Base-by-base conservation (phyloP, 2,888 invertebrate species). In the Drosophila aldrichi region DNA sequence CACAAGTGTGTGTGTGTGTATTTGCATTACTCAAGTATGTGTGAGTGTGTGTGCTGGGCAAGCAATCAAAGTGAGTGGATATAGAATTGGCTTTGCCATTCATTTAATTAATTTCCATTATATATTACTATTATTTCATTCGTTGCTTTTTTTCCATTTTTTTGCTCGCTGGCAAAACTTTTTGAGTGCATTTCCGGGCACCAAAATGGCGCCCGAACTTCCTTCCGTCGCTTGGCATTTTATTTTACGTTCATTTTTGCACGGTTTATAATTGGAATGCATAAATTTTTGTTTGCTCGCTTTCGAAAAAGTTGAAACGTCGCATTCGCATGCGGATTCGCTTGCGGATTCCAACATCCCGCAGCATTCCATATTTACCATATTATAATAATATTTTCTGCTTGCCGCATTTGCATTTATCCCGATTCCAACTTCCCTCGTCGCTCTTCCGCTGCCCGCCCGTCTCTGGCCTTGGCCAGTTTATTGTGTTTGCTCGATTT, bases 361-460 rank as follows among this genome's bases (percentile, higher is more conserved):
- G 49, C 43, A 12, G 43, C 49, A 69, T 72, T 79, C 66, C 60
- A 65, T 84, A 83, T 89, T 89, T 89, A 89, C 76, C 86, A 86
- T 82, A 89, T 81, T 79, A 87, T 77, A 79, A 88, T 88, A 89
- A 82, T 89, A 88, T 79, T 89, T 87, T 81, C 77, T 70, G 69
- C 82, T 75, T 69, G 73, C 69, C 77, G 73, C 74, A 81, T 84
- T 87, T 89, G 79, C 89, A 89, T 85, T 85, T 79, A 79, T 88
- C 77, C 74, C 88, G 78, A 70, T 74, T 57, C 62, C 70, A 63
- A 40, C 32, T 58, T 38, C 52, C 55, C 56, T 58, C 32, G 56
- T 38, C 52, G 52, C 56, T 58, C 66, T 52, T 46, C 52, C 51
- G 44, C 66, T 52, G 43, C 52, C 51, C 41, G 43, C 5, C 46